These are phyloP conservation scores for Drosophila siamana DNA, from an alignment of 2,888 invertebrate genomes.

Conservation along the genomic window DNA sequence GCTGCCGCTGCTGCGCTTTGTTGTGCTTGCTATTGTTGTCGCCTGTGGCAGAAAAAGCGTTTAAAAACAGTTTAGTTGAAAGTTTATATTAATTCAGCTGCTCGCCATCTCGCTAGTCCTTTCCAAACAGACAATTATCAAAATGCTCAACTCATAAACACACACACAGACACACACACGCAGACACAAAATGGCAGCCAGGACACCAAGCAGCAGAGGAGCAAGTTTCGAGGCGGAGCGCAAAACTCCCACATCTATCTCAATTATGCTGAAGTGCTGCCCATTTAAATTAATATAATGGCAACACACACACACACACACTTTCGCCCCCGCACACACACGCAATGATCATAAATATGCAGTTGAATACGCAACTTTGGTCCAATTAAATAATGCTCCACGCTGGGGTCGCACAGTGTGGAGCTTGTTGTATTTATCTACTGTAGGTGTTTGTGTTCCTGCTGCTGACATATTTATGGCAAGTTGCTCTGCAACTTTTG, in stretches of 20 bases:
- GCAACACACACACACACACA: slow-evolving; percentile 7
- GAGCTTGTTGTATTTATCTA: not conserved
- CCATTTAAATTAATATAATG: slow-evolving; percentile 54
- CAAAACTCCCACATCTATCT: slow-evolving; percentile 12
- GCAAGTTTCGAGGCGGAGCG: not conserved
- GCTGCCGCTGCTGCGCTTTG: slow-evolving; percentile 42
- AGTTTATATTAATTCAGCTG: slow-evolving; percentile 61
- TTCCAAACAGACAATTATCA: slow-evolving; percentile 25
- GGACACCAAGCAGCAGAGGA: no score
- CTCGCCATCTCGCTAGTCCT: slow-evolving; percentile 36
- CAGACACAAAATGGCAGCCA: slow-evolving; percentile 1
- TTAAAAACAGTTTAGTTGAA: slow-evolving; percentile 46
- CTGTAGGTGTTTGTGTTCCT: not conserved
- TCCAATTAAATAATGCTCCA: slow-evolving; percentile 37
- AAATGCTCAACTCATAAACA: slow-evolving; percentile 18
- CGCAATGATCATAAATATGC: slow-evolving; percentile 36
- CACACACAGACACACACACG: slow-evolving; percentile 7
- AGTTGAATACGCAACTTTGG: slow-evolving; percentile 44
- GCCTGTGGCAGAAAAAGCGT: slow-evolving; percentile 44
- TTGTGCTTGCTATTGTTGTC: slow-evolving; percentile 26
- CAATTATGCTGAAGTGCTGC: slow-evolving; percentile 39
- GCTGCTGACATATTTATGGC: slow-evolving; percentile 7
- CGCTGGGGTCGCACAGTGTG: not conserved
- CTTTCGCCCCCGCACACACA: slow-evolving; percentile 6
- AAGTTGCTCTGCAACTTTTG: slow-evolving; percentile 51